Evolutionary conservation across 1,140 invertebrate species (phyloP), one percentile per base, ranked within the genome.

Genomic region (Brachystomella parvula): DNA sequence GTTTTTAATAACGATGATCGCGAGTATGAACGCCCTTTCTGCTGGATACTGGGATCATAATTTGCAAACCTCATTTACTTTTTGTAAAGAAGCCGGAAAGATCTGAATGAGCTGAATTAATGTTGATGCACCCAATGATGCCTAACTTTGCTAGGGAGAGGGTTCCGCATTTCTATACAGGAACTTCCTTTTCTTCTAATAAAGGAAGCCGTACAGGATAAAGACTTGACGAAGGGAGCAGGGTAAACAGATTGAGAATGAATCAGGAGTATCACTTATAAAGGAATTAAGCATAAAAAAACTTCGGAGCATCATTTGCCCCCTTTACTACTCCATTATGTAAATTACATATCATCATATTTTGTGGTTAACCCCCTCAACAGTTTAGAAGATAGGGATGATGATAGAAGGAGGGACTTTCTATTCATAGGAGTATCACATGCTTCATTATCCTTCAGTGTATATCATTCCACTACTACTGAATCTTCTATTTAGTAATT

Each of bases 361-460:
- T 53, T 53, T 53, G 49, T 26, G 49, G 49, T 53, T 53, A 53
- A 53, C 49, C 49, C 49, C 24, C 6, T 24, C 24, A 9, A 9
- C 12, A 6, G 6, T 53, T 53, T 24, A 15, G 3, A n/a, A n/a
- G 39, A 12, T 9, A n/a, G 39, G 6, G 49, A 53, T 53, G 49
- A 53, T 24, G 49, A 53, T 6, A 26, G 15, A 53, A 26, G 12
- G 49, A 53, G 12, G 6, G 49, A 6, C 49, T 24, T 44, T 19
- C 6, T 53, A 26, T 26, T 53, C 49, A 15, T 19, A n/a, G n/a
- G n/a, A 53, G 24, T 53, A 19, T 53, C 24, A 15, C 49, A 53
- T 53, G 49, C 49, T 53, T 53, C 49, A 53, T 53, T 26, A 53
- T 53, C 49, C 49, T 17, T 15, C 24, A 24, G 15, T 53, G 49